Evolutionary conservation across 2,888 invertebrate species (phyloP).

Genomic region (Antitype chi): DNA sequence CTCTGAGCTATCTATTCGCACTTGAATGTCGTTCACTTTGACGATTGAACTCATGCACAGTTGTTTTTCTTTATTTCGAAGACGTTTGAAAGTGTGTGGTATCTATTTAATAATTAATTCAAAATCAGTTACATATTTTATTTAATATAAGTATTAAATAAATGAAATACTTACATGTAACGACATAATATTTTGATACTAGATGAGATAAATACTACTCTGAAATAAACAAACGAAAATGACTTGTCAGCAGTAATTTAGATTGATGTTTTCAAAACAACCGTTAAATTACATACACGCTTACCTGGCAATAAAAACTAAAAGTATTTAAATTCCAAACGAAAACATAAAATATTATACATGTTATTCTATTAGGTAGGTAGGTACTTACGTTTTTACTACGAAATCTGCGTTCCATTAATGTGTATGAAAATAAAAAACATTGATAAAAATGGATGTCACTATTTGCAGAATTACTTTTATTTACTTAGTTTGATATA

Average conservation of each 20-base stretch:
- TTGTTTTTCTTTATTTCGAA: constrained; percentile 2
- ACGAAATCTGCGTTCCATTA: constrained; percentile 20
- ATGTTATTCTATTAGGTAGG: constrained; percentile 6
- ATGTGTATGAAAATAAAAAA: constrained; percentile 6
- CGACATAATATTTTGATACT: background rate
- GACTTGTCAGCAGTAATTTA: constrained; percentile 14
- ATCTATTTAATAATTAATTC: background rate
- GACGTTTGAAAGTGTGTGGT: background rate
- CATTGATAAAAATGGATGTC: constrained; percentile 15
- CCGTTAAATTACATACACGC: background rate
- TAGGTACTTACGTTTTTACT: constrained; percentile 3
- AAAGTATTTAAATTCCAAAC: constrained; percentile 5
- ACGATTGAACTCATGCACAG: constrained; percentile 17
- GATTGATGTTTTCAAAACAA: constrained; percentile 38
- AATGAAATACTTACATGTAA: too few relatives aligned
- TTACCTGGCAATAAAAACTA: constrained; percentile 5
- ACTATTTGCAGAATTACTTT: constrained; percentile 3
- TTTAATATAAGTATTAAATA: background rate
- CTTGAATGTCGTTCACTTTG: constrained; percentile 35
- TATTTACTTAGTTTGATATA: background rate
- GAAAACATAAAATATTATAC: constrained; percentile 10
- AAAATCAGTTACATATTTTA: background rate
- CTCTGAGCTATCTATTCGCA: constrained; percentile 34
- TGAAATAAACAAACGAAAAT: constrained; percentile 12
- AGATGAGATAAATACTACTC: background rate